Conservation (phyloP, 2,113 vertebrate genomes). For the Mus spicilegus region DNA sequence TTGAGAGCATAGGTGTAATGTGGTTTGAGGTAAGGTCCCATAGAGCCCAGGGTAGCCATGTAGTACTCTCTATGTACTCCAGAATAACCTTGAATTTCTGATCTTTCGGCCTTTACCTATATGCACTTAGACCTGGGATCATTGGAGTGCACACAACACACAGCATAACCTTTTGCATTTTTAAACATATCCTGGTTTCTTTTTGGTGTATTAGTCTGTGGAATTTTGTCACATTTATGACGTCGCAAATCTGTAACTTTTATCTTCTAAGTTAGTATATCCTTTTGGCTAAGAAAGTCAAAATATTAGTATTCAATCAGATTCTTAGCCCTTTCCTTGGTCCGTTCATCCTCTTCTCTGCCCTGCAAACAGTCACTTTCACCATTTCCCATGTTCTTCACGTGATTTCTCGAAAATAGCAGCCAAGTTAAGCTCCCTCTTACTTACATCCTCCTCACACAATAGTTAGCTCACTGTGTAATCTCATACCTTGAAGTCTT, state of each 20-base stretch:
- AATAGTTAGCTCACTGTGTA: neutral
- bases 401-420: conserved; percentile 31
- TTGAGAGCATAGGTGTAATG: neutral
- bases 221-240: neutral
- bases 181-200: neutral
- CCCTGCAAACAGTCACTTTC: neutral
- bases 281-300: neutral
- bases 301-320: neutral
- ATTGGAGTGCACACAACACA: neutral
- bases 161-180: neutral
- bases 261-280: neutral
- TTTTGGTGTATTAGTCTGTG: neutral
- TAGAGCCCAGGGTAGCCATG: neutral
- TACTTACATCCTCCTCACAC: neutral
- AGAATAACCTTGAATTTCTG: neutral
- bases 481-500: neutral
- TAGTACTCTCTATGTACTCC: neutral
- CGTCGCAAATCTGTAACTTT: neutral
- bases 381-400: neutral
- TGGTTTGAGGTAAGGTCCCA: neutral
- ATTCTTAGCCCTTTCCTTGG: neutral
- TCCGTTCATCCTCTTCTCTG: neutral
- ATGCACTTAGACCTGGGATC: neutral
- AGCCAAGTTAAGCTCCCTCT: neutral
- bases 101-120: neutral